Conservation (phyloP, 2,113 vertebrate species). For the Chionis minor region DNA sequence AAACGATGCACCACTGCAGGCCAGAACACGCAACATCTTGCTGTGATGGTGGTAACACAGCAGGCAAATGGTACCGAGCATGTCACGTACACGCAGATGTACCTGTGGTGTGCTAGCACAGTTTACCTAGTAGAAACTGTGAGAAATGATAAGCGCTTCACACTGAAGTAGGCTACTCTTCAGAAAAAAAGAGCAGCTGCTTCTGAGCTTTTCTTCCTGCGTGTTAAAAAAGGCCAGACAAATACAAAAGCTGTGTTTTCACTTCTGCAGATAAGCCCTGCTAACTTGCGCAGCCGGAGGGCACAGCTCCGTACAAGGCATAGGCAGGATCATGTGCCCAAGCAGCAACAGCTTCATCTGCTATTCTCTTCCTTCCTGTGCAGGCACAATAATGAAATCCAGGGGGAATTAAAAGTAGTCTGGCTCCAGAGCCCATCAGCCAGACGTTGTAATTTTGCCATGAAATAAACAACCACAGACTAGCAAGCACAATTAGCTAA, state of each 20-base stretch:
- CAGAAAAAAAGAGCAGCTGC: not conserved
- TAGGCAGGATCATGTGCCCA: not conserved
- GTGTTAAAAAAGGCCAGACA: not conserved
- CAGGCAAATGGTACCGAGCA: not conserved
- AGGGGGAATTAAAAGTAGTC: constrained; percentile 22
- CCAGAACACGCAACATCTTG: not conserved
- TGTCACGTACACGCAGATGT: not conserved
- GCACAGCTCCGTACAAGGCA: not conserved
- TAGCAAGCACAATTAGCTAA: constrained; percentile 33
- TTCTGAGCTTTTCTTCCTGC: not conserved
- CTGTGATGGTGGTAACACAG: not conserved
- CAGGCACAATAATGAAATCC: constrained; percentile 50
- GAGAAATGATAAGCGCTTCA: not conserved
- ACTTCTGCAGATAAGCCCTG: not conserved
- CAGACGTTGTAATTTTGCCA: not conserved
- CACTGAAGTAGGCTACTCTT: not conserved
- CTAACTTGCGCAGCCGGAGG: not conserved
- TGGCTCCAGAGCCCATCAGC: constrained; percentile 14
- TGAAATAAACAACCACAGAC: constrained; percentile 29
- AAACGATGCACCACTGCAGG: not conserved
- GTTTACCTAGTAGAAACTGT: not conserved
- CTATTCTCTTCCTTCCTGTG: constrained; percentile 10
- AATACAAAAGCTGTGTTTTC: not conserved
- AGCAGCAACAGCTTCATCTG: constrained; percentile 17
- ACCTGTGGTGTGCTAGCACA: not conserved